Base-by-base conservation (phyloP, 2,113 vertebrate species). In the Zosterops pallidus region DNA sequence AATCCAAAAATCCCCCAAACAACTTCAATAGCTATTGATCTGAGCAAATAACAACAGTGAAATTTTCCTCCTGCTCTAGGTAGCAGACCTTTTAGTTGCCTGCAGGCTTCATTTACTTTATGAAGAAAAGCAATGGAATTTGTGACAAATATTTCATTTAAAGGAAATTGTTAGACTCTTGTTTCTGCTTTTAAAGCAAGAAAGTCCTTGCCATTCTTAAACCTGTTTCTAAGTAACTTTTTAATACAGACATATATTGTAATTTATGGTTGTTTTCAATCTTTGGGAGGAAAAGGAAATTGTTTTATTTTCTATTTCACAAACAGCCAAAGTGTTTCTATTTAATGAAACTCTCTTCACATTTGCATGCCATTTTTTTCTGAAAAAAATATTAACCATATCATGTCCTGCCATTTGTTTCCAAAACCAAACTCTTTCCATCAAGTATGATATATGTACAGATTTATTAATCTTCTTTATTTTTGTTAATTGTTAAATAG, bases 151-250 rank as follows among this genome's bases (percentile, higher is more conserved):
- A 84, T 60, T 96, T 96, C 21, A 92, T 97, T 96, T 94, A n/a
- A 86, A 85, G 28, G 52, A 90, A 82, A 82, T 75, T 59, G 22
- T 92, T 63, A 91, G 49, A 75, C 64, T 92, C 15, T 69, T 95
- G 15, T 81, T 93, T 71, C 56, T 96, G 70, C 28, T 95, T 97
- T 96, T 97, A 86, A 86, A 95, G 46, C 68, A 95, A 94, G 55
- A 93, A 92, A 84, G 47, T 83, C 26, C n/a, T 95, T 96, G 89
- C 44, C 90, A 62, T 92, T 96, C 31, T 72, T 88, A 75, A 89
- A 76, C 86, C 17, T 83, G 23, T 95, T 97, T 94, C 72, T 46
- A 94, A 89, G 37, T 19, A 28, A 80, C 64, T 92, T 68, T 93
- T 59, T 70, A 49, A 62, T 94, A 49, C 60, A 88, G 70, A n/a